Base-by-base conservation (phyloP, 2,797 vertebrate species). In the Eupleurogrammus muticus region DNA sequence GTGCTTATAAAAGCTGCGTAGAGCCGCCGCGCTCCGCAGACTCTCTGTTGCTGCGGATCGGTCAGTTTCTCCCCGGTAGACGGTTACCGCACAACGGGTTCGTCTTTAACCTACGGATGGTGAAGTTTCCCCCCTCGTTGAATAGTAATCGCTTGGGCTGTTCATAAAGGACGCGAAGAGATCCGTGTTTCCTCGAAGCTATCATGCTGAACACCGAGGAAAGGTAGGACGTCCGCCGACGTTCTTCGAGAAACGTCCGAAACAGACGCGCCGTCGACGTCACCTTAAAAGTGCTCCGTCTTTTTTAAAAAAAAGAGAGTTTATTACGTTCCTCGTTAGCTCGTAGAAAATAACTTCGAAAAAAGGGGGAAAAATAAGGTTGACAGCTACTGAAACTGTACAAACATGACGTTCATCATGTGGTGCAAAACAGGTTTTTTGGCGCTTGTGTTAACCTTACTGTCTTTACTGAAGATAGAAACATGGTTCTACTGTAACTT, bases 181-280 rank as follows among this genome's bases (percentile, higher is more conserved):
- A 81, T n/a, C 56, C 65, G 49, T 21, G 70, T 83, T 66, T 70
- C 59, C 75, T 67, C 77, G 59, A 90, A 74, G 74, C 79, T 67
- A 88, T 72, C 80, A 94, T 94, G 93, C 84, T 91, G 86, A 92
- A 93, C 86, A 88, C 89, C 24, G 92, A 93, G 85, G 90, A 93
- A 81, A 94, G 93, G 93, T 94, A 92, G 83, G 93, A 77, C 8
- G 42, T 54, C n/a, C 23, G 48, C 56, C 68, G 3, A 12, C 28
- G 1, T 38, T n/a, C 17, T 55, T 20, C 47, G 34, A 3, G 53
- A 76, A 11, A 57, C 49, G 10, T 28, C 2, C 9, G 2, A 28
- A 20, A 24, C 11, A 16, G 1, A 44, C 40, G 7, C 48, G 2
- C 5, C 24, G 9, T 34, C 3, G 2, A 2, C 9, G 19, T 6